Percentiles rank a stretch among this genome's conserved stretches.
Evolutionary conservation across 30 jellyfish, hydroid and myxozoan species (phyloP).

Genomic region (Cassiopea xamachana): DNA sequence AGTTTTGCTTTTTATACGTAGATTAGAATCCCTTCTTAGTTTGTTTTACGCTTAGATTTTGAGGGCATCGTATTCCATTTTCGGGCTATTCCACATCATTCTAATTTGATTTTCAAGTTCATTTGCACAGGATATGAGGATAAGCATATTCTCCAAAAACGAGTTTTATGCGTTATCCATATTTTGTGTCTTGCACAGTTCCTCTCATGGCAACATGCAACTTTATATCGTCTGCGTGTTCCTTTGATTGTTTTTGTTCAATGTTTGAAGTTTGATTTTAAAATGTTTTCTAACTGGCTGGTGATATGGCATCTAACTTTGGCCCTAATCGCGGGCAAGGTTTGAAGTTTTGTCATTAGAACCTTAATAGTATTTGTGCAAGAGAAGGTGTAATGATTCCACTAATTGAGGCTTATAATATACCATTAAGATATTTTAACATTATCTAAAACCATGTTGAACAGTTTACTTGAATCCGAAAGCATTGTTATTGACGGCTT

Average conservation of each 20-base stretch:
- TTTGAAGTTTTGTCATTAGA: slow-evolving; percentile 62
- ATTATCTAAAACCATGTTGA: slow-evolving; percentile 2
- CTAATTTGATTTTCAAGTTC: background rate
- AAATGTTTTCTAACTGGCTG: background rate
- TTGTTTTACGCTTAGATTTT: background rate
- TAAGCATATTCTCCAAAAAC: background rate
- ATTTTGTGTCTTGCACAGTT: background rate
- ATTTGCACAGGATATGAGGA: background rate
- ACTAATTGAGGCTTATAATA: slow-evolving; percentile 49
- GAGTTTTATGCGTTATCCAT: background rate
- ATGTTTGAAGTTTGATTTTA: background rate
- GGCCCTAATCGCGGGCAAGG: slow-evolving; percentile 28
- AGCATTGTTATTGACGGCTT: background rate
- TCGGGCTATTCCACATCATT: background rate
- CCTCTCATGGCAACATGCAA: background rate
- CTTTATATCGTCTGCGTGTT: background rate
- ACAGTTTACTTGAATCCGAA: background rate
- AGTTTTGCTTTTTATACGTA: background rate
- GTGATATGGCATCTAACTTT: slow-evolving; percentile 2
- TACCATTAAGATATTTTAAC: slow-evolving; percentile 56
- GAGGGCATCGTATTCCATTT: background rate
- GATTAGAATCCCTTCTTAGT: background rate
- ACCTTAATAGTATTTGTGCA: slow-evolving; percentile 62
- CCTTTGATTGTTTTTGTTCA: background rate
- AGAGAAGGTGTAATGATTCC: slow-evolving; percentile 44